A percentile compares a stretch with the other conserved stretches of the same genome.
phyloP scores from a whole-genome alignment of 2,888 invertebrate genomes.

The Anthrax anthrax region DNA sequence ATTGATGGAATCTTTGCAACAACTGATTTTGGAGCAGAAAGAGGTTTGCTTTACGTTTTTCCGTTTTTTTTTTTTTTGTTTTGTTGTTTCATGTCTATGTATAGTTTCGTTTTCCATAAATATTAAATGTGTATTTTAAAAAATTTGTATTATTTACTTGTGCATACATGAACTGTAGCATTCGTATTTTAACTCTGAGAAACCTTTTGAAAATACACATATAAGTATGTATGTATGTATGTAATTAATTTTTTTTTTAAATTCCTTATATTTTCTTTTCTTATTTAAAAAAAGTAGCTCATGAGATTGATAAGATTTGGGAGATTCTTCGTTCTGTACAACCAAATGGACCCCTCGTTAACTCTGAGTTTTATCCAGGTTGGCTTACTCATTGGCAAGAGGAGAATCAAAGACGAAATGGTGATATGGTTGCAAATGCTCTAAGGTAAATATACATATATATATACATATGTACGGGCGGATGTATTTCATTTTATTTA shows the following conservation, averaged over 20 bases:
- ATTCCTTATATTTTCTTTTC: neutral
- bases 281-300: slow-evolving; percentile 14
- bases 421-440: slow-evolving; percentile 39
- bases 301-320: slow-evolving; percentile 33
- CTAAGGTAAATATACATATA: slow-evolving; percentile 23
- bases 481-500: neutral
- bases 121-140: too few species aligned
- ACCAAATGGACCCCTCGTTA: slow-evolving; percentile 67
- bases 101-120: too few species aligned
- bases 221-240: too few species aligned
- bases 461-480: neutral
- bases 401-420: slow-evolving; percentile 40
- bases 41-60: slow-evolving; percentile 23
- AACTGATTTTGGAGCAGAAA: slow-evolving; percentile 56
- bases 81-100: neutral
- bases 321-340: slow-evolving; percentile 37
- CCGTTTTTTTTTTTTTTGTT: too few species aligned
- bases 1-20: slow-evolving; percentile 61
- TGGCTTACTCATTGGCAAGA: slow-evolving; percentile 86
- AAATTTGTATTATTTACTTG: too few species aligned
- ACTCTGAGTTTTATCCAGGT: slow-evolving; percentile 84
- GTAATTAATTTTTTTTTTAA: too few species aligned
- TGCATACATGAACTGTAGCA: too few species aligned
- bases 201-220: too few species aligned
- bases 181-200: too few species aligned